Evolutionary conservation across 2,113 vertebrate genomes (phyloP), one percentile per base, ranked within the genome.

Genomic region (Indicator indicator): DNA sequence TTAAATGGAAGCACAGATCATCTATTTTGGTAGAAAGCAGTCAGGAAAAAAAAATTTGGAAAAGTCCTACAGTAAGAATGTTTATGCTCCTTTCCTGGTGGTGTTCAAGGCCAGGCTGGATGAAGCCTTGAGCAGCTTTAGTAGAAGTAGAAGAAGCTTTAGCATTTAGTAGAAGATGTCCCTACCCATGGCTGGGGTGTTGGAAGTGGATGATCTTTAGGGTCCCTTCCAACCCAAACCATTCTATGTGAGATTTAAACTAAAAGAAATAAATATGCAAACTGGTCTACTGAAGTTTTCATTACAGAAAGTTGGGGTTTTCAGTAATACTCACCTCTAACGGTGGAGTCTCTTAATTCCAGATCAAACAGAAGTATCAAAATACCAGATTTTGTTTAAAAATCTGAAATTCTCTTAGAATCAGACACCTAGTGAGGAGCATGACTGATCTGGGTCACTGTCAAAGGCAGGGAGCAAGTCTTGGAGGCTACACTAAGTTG

Each of bases 1-100:
- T 94, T 71, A 89, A 70, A 97, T 96, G 38, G 42, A 88, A 80
- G 44, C 18, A 86, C 88, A 82, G 9, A 78, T 68, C 58, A 56
- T 18, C 5, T 86, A 28, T 82, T 40, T 20, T 48, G 32, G 32
- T 33, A 83, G 56, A 74, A 67, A 70, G 27, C 20, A 42, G 30
- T 64, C 6, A 4, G 62, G 10, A 80, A 55, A 70, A 9, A 64
- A 40, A 27, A 20, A 11, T 40, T 50, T 50, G 30, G 33, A 4
- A 58, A 86, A 95, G 56, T 55, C 32, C 11, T 46, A 83, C 70
- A 74, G 48, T 30, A 36, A 62, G n/a, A 60, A 23, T 52, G 50
- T 24, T 52, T 52, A 24, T 24, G 50, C 50, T 24, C 11, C 23
- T 23, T 55, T 26, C 54, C 54, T 55, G 54, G 27, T 28, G 27